Evolutionary conservation across 2,113 vertebrate genomes (phyloP), one percentile per base, ranked within the genome.

Genomic region (Pangasianodon hypophthalmus): DNA sequence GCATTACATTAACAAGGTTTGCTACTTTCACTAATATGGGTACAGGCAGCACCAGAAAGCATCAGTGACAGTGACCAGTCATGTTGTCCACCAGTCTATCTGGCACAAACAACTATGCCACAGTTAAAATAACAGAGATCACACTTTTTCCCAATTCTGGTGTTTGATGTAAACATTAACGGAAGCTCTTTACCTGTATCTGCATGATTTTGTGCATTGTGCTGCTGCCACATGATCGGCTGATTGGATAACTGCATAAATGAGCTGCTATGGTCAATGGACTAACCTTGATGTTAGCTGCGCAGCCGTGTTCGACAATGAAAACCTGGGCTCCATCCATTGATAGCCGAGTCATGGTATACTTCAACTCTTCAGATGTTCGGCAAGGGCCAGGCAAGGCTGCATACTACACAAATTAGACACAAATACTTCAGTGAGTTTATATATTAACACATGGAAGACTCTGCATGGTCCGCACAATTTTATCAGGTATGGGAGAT

Each of bases 341-440:
- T 9, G 98, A 97, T 89, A 99, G 91, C 9, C 98, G 97, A 26
- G 97, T 99, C 98, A 99, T 99, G 1, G 97, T 98, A 92, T 99
- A 99, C 91, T 99, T 99, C 48, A 99, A 95, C 69, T 98, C 98
- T 94, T 99, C 98, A 2, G 98, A 98, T 0, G 97, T 96, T 88
- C 97, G 97, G 92, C 98, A 99, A 4, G 96, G 97, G 44, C 98
- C 98, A 41, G 98, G 97, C 88, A 98, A 92, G 91, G 96, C 97
- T 90, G 93, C 96, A 92, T 96, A 92, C 98, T 99, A 92, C 54
- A 82, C n/a, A 18, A 37, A 88, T 41, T 13, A 19, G 4, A 90
- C 82, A 82, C n/a, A 32, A 32, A 86, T 29, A 79, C 5, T 75
- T 73, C 46, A 82, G 4, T n/a, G 29, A 77, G 46, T 50, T 29